These are phyloP conservation scores for Drosophila kurseongensis DNA, from an alignment of 1,140 invertebrate species.

Conservation along the genomic window DNA sequence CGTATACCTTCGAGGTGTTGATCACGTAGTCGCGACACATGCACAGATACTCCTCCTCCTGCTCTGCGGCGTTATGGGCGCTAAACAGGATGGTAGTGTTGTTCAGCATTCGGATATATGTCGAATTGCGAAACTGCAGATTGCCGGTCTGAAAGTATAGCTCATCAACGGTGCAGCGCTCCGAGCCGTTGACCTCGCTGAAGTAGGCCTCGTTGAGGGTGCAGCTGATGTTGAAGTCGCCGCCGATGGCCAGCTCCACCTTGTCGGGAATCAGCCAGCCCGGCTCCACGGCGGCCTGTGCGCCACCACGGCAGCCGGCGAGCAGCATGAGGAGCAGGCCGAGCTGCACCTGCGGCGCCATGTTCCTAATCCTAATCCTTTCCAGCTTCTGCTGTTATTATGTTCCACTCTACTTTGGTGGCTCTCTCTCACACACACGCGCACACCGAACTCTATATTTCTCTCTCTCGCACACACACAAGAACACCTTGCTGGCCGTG, in stretches of 20 bases:
- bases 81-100: conserved; percentile 52
- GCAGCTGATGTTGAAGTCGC: conserved; percentile 63
- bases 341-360: conserved; percentile 21
- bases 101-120: conserved; percentile 39
- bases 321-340: conserved; percentile 22
- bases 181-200: neutral
- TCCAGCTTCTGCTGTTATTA: neutral
- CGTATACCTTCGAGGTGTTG: conserved; percentile 40
- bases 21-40: conserved; percentile 62
- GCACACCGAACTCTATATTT: conserved; percentile 39
- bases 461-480: conserved; percentile 48
- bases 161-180: conserved; percentile 40
- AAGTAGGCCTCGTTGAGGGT: conserved; percentile 60
- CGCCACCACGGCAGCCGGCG: neutral
- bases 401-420: neutral
- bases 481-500: conserved; percentile 63
- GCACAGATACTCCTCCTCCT: conserved; percentile 54
- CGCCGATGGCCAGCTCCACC: conserved; percentile 55
- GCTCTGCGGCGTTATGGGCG: conserved; percentile 32
- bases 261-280: conserved; percentile 53
- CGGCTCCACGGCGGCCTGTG: conserved; percentile 29
- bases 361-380: conserved; percentile 2
- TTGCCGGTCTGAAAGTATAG: conserved; percentile 46
- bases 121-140: conserved; percentile 1
- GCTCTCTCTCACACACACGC: conserved; percentile 13